Evolutionary conservation across 2,113 vertebrate species (phyloP), one percentile per base, ranked within the genome.

Genomic region (Ceratotherium simum): DNA sequence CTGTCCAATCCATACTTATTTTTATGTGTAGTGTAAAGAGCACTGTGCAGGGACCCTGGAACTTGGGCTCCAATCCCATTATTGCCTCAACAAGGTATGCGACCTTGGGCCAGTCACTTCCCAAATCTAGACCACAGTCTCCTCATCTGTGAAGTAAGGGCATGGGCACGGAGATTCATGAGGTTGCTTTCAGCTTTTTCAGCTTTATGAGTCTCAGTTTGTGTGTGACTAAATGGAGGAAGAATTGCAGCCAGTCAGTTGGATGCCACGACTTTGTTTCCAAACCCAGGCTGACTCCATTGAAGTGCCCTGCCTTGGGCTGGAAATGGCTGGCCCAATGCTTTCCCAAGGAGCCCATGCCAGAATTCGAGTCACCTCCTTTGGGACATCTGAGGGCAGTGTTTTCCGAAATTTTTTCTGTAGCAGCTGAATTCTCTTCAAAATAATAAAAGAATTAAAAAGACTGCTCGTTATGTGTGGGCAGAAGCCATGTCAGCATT

Each of bases 281-380:
- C 93, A 93, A 88, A 78, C 48, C 23, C 51, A 7, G 25, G 48
- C 81, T 91, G 81, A 91, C 70, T 95, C 86, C 29, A 80, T n/a
- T 51, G 76, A 91, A 82, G 81, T 97, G 64, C 79, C 76, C 76
- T 93, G 90, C 81, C 76, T 94, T 95, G 76, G 51, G 36, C 92
- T 91, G 90, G 31, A n/a, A 94, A 96, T 73, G 79, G 16, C 56
- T 95, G 94, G 56, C 86, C 31, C 33, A 27, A 46, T 86, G 94
- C 88, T 96, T 94, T 95, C n/a, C 76, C 20, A 21, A 81, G 67
- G 31, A 89, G 27, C 8, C 39, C 23, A 20, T 72, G 89, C 81
- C 96, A 97, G 96, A 93, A 95, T 69, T 54, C 39, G 2, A 96
- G 81, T 98, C 91, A 95, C n/a, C 67, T 93, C 93, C 76, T 95